A percentile compares a stretch with the other conserved stretches of the same genome.
phyloP scores from a whole-genome alignment of 2,888 invertebrate species.

The Caenorhabditis sp. region DNA sequence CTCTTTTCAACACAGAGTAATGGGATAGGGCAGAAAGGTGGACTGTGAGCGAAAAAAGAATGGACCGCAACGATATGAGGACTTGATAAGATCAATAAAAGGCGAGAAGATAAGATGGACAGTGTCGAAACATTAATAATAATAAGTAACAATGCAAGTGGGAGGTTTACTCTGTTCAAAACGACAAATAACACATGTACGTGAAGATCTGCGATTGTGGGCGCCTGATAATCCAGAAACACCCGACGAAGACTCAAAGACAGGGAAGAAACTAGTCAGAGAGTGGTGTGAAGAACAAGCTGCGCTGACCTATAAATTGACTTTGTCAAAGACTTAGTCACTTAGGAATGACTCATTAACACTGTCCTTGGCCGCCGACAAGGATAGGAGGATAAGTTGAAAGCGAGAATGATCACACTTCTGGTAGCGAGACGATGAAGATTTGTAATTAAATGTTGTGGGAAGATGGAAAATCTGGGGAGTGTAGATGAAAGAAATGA shows the following conservation, averaged over 20 bases:
- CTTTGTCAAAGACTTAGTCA: constrained; percentile 61
- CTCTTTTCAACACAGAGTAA: constrained; percentile 24
- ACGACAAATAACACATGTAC: constrained; percentile 31
- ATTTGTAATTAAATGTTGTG: constrained; percentile 50
- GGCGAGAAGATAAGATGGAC: background rate
- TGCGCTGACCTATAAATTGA: constrained; percentile 58
- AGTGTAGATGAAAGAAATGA: constrained; percentile 13
- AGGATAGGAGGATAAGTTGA: constrained; percentile 23
- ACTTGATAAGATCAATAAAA: constrained; percentile 4
- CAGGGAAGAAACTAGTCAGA: constrained; percentile 42
- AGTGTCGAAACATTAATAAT: background rate
- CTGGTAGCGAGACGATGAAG: constrained; percentile 14
- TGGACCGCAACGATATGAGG: constrained; percentile 9
- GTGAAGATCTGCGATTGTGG: constrained; percentile 36
- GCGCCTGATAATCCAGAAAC: constrained; percentile 50
- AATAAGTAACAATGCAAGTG: constrained; percentile 16
- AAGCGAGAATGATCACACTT: constrained; percentile 45
- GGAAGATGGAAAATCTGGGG: background rate
- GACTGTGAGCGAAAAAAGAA: background rate
- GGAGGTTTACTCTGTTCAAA: constrained; percentile 1
- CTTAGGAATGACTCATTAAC: constrained; percentile 54
- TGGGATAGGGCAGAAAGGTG: too few species aligned
- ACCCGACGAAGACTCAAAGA: constrained; percentile 46
- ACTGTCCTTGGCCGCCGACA: constrained; percentile 43
- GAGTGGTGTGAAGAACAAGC: constrained; percentile 35